Evolutionary conservation across 2,888 invertebrate species (phyloP), one percentile per base, ranked within the genome.

Genomic region (Catonia carolina): DNA sequence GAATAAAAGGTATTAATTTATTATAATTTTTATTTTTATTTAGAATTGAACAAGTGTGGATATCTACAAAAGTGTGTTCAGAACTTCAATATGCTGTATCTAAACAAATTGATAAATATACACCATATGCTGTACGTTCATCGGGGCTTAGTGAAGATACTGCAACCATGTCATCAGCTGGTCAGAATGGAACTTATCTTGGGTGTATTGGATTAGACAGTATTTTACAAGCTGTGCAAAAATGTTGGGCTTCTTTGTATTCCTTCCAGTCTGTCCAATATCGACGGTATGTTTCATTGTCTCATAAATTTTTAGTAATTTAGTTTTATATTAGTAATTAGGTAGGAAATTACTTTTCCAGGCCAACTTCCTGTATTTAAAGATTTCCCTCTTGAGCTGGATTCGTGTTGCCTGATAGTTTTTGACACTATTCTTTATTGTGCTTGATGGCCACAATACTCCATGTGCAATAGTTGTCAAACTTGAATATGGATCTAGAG

Each of bases 171-270:
- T 90, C 89, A 0, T 84, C 87, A 2, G 91, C 91, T 0, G 91
- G 91, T 1, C 91, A 92, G 74, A 87, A 91, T 73, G 83, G 84
- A 59, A 89, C 89, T 0, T 79, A 83, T 60, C 74, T 92, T 2
- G 87, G 89, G 1, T 81, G 87, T 53, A 70, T 69, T 35, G 77
- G 76, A 1, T 70, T 74, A 37, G 72, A 71, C 0, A 76, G 80
- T 55, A 73, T 86, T 8, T 59, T 82, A 10, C 67, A 73, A 27
- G 83, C 81, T 5, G 74, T 91, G 1, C 73, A 78, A 47, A 77
- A 78, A 56, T 92, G 91, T 69, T 93, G 92, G 92, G 86, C 85
- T 0, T 92, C 91, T 1, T 79, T 89, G 62, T 91, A 83, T 68
- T 78, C 85, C 0, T 82, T 79, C 66, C 84, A 84, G 62, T 89